Percentiles rank a stretch among this genome's conserved stretches.
Conservation (phyloP, 2,113 vertebrate species). For the Chaetorhynchus papuensis region DNA sequence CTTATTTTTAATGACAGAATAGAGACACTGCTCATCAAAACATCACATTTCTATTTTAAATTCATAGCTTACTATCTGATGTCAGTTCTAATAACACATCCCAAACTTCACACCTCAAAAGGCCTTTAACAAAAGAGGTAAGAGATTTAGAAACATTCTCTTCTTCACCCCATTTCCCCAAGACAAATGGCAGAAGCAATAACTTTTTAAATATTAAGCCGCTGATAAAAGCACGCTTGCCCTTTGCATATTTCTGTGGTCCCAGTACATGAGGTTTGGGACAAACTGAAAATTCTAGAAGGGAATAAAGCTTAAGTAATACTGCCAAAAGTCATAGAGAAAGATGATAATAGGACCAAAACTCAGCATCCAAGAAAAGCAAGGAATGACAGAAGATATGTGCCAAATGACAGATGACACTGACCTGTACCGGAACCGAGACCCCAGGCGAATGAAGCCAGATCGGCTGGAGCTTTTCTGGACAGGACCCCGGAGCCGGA, state of each 20-base stretch:
- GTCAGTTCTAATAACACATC: not conserved
- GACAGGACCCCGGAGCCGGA: slow-evolving; percentile 90
- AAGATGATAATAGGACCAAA: not conserved
- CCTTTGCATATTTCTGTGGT: not conserved
- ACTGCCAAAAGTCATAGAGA: not conserved
- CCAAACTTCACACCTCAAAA: not conserved
- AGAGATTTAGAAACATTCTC: not conserved
- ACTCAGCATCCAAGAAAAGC: not conserved
- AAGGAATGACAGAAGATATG: not conserved
- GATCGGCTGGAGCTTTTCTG: slow-evolving; percentile 85
- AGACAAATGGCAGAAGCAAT: not conserved
- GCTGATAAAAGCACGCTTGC: not conserved
- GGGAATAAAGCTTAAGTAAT: not conserved
- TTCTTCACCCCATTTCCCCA: not conserved
- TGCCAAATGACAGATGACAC: not conserved
- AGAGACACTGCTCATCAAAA: not conserved
- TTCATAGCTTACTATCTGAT: not conserved
- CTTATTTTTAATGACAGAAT: not conserved
- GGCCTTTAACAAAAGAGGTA: not conserved
- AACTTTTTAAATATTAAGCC: not conserved
- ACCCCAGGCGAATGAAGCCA: slow-evolving; percentile 93
- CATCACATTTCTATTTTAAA: not conserved
- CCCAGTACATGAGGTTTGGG: fast-evolving
- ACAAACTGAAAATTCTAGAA: not conserved
- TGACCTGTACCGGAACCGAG: slow-evolving; percentile 96